Evolutionary conservation across 2,113 vertebrate species (phyloP).

Genomic region (Ptychochromis oligacanthus): DNA sequence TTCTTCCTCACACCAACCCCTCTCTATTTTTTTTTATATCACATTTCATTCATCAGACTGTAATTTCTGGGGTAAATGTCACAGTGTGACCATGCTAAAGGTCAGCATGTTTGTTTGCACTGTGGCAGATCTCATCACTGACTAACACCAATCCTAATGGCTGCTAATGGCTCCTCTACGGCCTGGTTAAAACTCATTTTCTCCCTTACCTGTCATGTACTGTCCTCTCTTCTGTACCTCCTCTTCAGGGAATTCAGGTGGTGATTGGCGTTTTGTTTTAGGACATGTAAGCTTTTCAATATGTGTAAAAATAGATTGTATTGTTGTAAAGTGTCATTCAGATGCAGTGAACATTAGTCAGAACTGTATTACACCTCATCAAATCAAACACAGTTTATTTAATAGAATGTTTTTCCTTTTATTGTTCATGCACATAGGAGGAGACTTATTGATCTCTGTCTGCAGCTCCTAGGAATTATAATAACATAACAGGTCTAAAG

Average conservation of each 20-base stretch:
- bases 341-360: background rate
- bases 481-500: background rate
- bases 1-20: background rate
- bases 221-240: background rate
- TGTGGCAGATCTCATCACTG: slow-evolving; percentile 65
- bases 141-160: slow-evolving; percentile 65
- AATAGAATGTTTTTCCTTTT: background rate
- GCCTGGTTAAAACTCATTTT: slow-evolving; percentile 61
- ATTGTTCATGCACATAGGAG: background rate
- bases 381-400: background rate
- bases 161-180: slow-evolving; percentile 57
- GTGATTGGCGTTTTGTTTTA: slow-evolving; percentile 26
- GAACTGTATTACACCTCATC: background rate
- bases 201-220: slow-evolving; percentile 10
- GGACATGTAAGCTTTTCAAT: background rate
- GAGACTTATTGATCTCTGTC: background rate
- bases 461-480: background rate
- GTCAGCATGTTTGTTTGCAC: slow-evolving; percentile 77
- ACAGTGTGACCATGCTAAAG: slow-evolving; percentile 70
- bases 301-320: background rate
- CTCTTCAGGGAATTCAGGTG: slow-evolving; percentile 6
- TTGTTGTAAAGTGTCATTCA: background rate
- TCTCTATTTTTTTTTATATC: slow-evolving; percentile 36
- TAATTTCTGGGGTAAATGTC: slow-evolving; percentile 74
- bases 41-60: slow-evolving; percentile 58